These are phyloP conservation scores for Aurelia aurita DNA, from an alignment of 30 jellyfish, hydroid and myxozoan genomes.

Conservation along the genomic window DNA sequence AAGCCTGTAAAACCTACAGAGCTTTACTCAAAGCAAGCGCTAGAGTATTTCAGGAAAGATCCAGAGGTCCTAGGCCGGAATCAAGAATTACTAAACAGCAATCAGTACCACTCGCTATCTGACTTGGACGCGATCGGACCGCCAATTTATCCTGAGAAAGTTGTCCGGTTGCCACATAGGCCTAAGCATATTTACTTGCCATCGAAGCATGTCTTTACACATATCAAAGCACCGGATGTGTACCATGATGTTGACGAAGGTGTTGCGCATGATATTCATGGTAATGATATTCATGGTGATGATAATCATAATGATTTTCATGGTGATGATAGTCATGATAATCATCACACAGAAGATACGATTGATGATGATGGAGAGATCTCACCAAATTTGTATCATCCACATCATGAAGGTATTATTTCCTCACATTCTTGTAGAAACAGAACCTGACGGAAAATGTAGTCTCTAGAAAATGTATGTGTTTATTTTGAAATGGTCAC, in stretches of 20 bases:
- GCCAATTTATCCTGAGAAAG: constrained; percentile 72
- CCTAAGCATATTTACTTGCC: constrained; percentile 57
- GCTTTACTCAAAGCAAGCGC: constrained; percentile 18
- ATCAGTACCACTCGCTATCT: constrained; percentile 69
- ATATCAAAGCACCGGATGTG: constrained; percentile 20
- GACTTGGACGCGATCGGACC: constrained; percentile 86
- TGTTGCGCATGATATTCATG: background rate
- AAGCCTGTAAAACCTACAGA: constrained; percentile 38
- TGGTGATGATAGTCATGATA: constrained; percentile 8
- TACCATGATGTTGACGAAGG: constrained; percentile 52
- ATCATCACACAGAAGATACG: no score
- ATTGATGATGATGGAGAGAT: constrained; percentile 21
- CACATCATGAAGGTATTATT: constrained; percentile 25
- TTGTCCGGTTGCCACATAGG: constrained; percentile 56
- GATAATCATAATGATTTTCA: no score
- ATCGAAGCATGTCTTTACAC: constrained; percentile 50
- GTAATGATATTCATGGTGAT: constrained; percentile 1
- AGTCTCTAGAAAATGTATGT: no score
- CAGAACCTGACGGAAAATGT: no score
- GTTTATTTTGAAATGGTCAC: no score
- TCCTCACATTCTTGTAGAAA: background rate
- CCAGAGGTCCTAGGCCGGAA: constrained; percentile 86
- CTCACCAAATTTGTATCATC: constrained; percentile 18
- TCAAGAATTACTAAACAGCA: constrained; percentile 56
- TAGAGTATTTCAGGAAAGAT: constrained; percentile 43